phyloP scores from a whole-genome alignment of 2,888 invertebrate species.

The Rhingia campestris region DNA sequence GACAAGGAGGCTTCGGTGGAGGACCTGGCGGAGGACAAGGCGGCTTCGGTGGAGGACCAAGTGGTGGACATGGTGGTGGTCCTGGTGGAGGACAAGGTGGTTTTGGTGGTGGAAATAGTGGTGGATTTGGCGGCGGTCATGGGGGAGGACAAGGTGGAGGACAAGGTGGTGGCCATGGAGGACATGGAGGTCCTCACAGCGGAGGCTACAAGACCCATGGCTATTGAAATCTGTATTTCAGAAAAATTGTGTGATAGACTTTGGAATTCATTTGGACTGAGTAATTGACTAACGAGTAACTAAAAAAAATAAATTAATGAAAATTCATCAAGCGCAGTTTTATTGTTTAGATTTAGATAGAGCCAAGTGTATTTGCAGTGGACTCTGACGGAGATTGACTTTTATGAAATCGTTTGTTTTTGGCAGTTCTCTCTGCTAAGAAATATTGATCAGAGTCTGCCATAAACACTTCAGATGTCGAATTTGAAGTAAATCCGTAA shows the following conservation, averaged over 20 bases:
- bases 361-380: too few relatives aligned
- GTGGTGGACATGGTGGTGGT: slow-evolving; percentile 20
- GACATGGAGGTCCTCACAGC: not conserved
- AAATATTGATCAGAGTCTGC: too few relatives aligned
- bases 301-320: not conserved
- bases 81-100: slow-evolving; percentile 1
- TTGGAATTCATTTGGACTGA: not conserved
- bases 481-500: too few relatives aligned
- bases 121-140: slow-evolving; percentile 10
- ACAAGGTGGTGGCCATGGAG: slow-evolving; percentile 9
- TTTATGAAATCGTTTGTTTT: too few relatives aligned
- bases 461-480: too few relatives aligned
- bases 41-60: not conserved
- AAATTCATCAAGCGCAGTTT: too few relatives aligned
- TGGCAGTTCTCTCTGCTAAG: too few relatives aligned
- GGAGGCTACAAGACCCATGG: slow-evolving; percentile 26
- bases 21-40: not conserved
- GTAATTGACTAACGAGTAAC: slow-evolving; percentile 1
- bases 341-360: too few relatives aligned
- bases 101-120: slow-evolving; percentile 14
- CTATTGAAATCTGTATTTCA: slow-evolving; percentile 11
- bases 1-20: not conserved
- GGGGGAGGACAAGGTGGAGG: slow-evolving; percentile 7
- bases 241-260: not conserved
- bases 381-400: too few relatives aligned